Conservation (phyloP, 2,113 vertebrate genomes). For the Haliaeetus leucogaster region DNA sequence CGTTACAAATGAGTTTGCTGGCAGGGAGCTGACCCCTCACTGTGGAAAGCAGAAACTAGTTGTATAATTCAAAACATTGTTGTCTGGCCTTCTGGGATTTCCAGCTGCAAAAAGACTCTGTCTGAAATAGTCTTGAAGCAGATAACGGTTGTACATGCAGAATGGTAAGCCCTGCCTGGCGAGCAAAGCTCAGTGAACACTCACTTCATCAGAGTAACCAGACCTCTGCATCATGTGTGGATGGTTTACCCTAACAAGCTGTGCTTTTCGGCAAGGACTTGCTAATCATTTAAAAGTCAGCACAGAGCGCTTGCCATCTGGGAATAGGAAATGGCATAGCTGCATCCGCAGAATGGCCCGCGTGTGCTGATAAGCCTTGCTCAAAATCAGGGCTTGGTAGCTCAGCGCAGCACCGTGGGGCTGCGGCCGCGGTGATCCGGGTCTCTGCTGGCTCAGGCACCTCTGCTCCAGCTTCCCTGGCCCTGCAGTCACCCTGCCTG, state of each 20-base stretch:
- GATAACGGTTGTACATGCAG: neutral
- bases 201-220: neutral
- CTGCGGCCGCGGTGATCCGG: no score
- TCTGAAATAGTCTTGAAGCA: neutral
- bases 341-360: neutral
- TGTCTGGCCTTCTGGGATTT: neutral
- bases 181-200: neutral
- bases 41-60: neutral
- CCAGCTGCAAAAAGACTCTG: neutral
- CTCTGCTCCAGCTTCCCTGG: neutral
- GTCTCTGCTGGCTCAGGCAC: accelerated
- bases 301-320: neutral
- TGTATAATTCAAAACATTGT: constrained; percentile 1
- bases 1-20: constrained; percentile 46
- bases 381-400: neutral
- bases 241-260: neutral
- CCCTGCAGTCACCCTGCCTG: neutral
- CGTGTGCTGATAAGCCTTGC: neutral
- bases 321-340: neutral
- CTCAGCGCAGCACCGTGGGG: accelerated
- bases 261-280: neutral
- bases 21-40: constrained; percentile 31
- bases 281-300: neutral
- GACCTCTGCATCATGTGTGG: accelerated
- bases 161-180: accelerated